Percentiles rank a stretch among this genome's conserved stretches.
These are phyloP conservation scores for Exephanes ischioxanthus DNA, from an alignment of 2,888 invertebrate species.

Conservation along the genomic window DNA sequence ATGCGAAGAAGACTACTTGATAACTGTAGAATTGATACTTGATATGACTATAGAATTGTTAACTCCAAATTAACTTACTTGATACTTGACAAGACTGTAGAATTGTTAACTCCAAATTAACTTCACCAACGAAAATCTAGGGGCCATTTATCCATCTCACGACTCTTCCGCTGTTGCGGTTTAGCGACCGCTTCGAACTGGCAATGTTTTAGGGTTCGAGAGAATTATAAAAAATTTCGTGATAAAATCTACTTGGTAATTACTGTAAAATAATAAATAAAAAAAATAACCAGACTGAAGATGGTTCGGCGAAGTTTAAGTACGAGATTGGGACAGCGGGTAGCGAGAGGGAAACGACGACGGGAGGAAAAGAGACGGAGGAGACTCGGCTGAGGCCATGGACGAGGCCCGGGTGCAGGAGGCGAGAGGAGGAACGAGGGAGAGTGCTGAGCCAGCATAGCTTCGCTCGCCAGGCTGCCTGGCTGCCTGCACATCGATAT, in stretches of 20 bases:
- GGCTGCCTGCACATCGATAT: slow-evolving; percentile 84
- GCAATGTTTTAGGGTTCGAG: too few relatives aligned
- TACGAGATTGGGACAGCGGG: slow-evolving; percentile 74
- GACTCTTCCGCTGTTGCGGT: too few relatives aligned
- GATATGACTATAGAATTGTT: too few relatives aligned
- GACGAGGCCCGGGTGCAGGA: slow-evolving; percentile 58
- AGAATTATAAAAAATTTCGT: too few relatives aligned
- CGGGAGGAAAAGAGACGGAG: slow-evolving; percentile 37
- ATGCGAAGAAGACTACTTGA: too few relatives aligned
- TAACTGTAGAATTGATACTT: too few relatives aligned
- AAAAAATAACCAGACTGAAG: slow-evolving; percentile 28
- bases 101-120: too few relatives aligned
- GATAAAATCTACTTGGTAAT: too few relatives aligned
- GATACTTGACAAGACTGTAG: too few relatives aligned
- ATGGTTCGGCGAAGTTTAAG: slow-evolving; percentile 76
- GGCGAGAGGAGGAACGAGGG: slow-evolving; percentile 79
- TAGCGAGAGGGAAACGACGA: slow-evolving; percentile 75
- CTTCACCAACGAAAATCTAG: slow-evolving; percentile 68
- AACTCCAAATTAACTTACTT: background rate
- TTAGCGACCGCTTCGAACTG: too few relatives aligned
- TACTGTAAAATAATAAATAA: background rate
- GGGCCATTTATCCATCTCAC: slow-evolving; percentile 66
- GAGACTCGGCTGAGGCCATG: slow-evolving; percentile 62
- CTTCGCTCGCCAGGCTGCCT: slow-evolving; percentile 75
- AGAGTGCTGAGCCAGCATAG: slow-evolving; percentile 84